phyloP scores from a whole-genome alignment of 2,113 vertebrate species.

The Hippocampus mohnikei region DNA sequence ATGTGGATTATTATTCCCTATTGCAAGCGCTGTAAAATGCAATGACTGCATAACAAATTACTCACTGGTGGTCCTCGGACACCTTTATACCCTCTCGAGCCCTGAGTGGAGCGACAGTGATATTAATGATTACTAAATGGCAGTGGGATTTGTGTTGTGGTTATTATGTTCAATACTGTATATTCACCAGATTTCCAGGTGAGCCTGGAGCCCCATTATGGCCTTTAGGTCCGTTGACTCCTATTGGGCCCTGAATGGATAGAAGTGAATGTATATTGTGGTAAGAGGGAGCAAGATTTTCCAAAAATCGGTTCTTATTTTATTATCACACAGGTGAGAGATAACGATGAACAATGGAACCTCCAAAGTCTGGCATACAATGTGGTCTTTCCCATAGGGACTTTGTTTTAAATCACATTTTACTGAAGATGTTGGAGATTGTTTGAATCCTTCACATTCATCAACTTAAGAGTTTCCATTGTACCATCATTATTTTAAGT shows the following conservation, averaged over 20 bases:
- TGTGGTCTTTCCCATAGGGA: background rate
- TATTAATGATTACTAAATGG: background rate
- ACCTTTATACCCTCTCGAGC: constrained; percentile 28
- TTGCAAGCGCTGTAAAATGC: background rate
- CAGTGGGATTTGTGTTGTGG: background rate
- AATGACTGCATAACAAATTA: constrained; percentile 1
- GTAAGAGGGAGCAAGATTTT: background rate
- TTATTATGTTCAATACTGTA: background rate
- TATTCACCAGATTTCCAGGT: constrained; percentile 31
- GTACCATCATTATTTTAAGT: background rate
- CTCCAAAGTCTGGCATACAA: background rate
- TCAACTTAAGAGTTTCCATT: background rate
- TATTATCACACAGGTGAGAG: background rate
- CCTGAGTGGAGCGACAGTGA: constrained; percentile 31
- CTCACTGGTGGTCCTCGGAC: constrained; percentile 50
- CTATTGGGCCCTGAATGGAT: constrained; percentile 41
- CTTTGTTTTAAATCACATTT: no score
- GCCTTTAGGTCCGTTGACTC: constrained; percentile 38
- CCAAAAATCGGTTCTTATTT: background rate
- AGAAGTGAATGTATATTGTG: background rate
- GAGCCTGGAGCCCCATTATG: constrained; percentile 11
- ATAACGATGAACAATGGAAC: background rate
- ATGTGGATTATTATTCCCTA: background rate
- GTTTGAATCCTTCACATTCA: background rate
- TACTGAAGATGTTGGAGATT: no score